These are phyloP conservation scores for Coturnix japonica DNA, from an alignment of 2,113 vertebrate genomes.

Conservation along the genomic window DNA sequence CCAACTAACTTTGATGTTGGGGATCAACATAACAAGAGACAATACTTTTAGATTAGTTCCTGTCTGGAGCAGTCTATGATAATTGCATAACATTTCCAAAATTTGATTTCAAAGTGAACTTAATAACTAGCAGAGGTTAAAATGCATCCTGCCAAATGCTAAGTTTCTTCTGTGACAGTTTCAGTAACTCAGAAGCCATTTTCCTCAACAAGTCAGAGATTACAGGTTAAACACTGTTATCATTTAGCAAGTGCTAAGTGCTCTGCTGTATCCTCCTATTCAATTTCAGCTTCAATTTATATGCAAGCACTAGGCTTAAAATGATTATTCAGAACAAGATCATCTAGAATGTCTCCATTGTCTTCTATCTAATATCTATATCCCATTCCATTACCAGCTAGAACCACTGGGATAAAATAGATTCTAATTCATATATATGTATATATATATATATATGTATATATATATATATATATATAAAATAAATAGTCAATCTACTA, in stretches of 20 bases:
- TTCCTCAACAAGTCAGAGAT: background rate
- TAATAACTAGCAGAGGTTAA: background rate
- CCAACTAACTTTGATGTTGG: too few species aligned
- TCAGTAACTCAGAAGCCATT: background rate
- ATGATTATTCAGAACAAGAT: background rate
- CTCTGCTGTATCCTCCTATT: background rate
- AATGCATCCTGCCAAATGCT: background rate
- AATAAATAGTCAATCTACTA: background rate
- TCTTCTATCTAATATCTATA: background rate
- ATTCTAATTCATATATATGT: background rate
- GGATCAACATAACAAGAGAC: too few species aligned
- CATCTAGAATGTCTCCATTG: background rate
- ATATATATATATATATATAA: too few species aligned
- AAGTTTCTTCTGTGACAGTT: background rate
- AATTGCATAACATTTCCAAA: background rate
- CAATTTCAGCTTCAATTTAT: background rate
- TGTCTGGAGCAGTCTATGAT: background rate
- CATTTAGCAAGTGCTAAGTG: background rate
- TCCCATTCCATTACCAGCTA: background rate
- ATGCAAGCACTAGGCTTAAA: background rate
- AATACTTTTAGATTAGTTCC: too few species aligned
- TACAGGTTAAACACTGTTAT: background rate
- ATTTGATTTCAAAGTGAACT: background rate
- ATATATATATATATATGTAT: too few species aligned
- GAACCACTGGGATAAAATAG: background rate